phyloP scores from a whole-genome alignment of 2,797 vertebrate genomes.

The Sebastes steindachneri region DNA sequence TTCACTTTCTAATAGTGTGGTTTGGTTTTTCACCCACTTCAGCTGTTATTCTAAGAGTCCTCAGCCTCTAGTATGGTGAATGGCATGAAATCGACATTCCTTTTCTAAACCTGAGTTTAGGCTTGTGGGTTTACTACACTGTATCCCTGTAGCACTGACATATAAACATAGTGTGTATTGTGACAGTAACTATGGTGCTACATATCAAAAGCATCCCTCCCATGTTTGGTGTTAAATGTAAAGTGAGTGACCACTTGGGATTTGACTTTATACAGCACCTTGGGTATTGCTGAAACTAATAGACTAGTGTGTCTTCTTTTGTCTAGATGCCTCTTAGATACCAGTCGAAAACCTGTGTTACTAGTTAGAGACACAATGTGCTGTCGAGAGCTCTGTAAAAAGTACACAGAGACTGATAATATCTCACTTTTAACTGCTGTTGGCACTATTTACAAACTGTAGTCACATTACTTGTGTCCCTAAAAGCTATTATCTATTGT shows the following conservation, averaged over 20 bases:
- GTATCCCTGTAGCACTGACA: background rate
- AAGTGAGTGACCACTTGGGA: slow-evolving; percentile 1
- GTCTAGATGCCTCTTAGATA: slow-evolving; percentile 19
- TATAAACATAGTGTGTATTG: background rate
- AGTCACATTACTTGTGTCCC: background rate
- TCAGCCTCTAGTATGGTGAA: background rate
- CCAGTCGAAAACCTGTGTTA: slow-evolving; percentile 42
- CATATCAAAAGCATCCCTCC: background rate
- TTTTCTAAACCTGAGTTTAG: background rate
- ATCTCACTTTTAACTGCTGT: background rate
- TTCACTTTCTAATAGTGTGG: slow-evolving; percentile 13
- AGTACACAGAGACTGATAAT: background rate
- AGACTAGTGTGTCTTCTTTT: background rate
- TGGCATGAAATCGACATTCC: background rate
- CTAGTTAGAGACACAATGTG: slow-evolving; percentile 35
- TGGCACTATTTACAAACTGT: background rate
- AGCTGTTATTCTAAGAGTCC: background rate
- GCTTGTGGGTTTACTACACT: background rate
- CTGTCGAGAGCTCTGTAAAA: background rate
- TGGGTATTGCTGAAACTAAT: slow-evolving; percentile 6
- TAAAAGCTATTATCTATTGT: background rate
- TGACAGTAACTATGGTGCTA: background rate
- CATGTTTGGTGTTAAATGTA: background rate
- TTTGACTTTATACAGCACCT: slow-evolving; percentile 2
- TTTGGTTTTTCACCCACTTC: background rate